Evolutionary conservation across 1,140 invertebrate species (phyloP).

Genomic region (Penaeus vannamei): DNA sequence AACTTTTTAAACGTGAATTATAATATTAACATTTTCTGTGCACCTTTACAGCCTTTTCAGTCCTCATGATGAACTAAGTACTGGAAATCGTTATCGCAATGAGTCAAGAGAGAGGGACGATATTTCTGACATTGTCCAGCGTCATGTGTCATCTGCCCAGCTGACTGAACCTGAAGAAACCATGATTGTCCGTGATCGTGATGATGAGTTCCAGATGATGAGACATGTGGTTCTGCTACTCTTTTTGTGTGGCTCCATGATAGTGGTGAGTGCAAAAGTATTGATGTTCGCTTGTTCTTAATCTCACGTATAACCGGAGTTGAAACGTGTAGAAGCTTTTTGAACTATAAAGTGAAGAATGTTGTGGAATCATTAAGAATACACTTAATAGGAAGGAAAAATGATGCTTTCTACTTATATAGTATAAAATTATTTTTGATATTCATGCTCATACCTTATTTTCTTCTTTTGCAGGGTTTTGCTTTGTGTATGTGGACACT

Average conservation of each 20-base stretch:
- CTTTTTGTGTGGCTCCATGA: constrained; percentile 86
- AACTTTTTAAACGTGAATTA: background rate
- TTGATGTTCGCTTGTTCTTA: background rate
- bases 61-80: constrained; percentile 53
- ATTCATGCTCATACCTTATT: constrained; percentile 22
- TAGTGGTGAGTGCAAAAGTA: constrained; percentile 81
- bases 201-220: constrained; percentile 80
- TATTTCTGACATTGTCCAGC: background rate
- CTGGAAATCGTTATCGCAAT: background rate
- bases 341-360: constrained; percentile 44
- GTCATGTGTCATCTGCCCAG: background rate
- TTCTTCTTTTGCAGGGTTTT: constrained; percentile 78
- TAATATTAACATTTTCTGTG: background rate
- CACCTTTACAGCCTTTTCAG: constrained; percentile 64
- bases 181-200: constrained; percentile 70
- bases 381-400: too few relatives aligned
- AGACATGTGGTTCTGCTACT: constrained; percentile 89
- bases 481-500: constrained; percentile 89
- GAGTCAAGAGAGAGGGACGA: background rate
- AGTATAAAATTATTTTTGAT: too few relatives aligned
- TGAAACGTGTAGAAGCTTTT: background rate
- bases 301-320: too few relatives aligned
- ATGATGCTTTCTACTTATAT: too few relatives aligned
- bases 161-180: constrained; percentile 75
- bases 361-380: background rate